Conservation (phyloP, 2,888 invertebrate species). For the Hyposoter didymator region DNA sequence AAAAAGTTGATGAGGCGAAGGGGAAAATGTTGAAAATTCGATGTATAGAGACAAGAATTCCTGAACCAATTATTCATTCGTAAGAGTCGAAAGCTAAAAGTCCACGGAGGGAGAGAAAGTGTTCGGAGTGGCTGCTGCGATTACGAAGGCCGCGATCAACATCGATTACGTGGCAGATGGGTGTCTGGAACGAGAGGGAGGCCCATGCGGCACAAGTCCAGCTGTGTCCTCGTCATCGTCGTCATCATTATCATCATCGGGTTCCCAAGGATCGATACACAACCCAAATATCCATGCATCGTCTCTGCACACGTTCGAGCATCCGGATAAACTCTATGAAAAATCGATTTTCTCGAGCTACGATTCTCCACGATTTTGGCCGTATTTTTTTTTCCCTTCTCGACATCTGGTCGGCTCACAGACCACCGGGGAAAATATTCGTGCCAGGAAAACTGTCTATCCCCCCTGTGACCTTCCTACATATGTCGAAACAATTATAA, state of each 20-base stretch:
- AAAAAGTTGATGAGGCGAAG: not conserved
- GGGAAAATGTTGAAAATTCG: not conserved
- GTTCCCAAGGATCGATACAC: constrained; percentile 51
- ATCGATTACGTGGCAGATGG: constrained; percentile 70
- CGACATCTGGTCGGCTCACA: constrained; percentile 39
- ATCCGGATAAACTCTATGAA: constrained; percentile 48
- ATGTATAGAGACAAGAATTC: constrained; percentile 22
- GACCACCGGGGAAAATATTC: constrained; percentile 24
- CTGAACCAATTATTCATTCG: constrained; percentile 35
- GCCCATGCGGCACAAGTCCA: constrained; percentile 60
- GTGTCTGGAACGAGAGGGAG: constrained; percentile 63
- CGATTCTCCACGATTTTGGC: constrained; percentile 37
- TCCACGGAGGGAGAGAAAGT: constrained; percentile 67
- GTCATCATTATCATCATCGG: constrained; percentile 56
- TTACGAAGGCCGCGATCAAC: constrained; percentile 68
- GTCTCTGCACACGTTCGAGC: constrained; percentile 1
- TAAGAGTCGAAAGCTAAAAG: constrained; percentile 45
- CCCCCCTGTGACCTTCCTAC: constrained; percentile 36
- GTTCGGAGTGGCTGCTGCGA: constrained; percentile 60
- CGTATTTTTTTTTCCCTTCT: constrained; percentile 25
- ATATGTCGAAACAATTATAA: not conserved
- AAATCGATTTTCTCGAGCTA: constrained; percentile 59
- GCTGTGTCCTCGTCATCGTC: constrained; percentile 65
- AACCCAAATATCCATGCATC: constrained; percentile 23
- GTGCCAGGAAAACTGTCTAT: constrained; percentile 47